Evolutionary conservation across 2,797 vertebrate genomes (phyloP), one percentile per base, ranked within the genome.

Genomic region (Lepus oiostolus): DNA sequence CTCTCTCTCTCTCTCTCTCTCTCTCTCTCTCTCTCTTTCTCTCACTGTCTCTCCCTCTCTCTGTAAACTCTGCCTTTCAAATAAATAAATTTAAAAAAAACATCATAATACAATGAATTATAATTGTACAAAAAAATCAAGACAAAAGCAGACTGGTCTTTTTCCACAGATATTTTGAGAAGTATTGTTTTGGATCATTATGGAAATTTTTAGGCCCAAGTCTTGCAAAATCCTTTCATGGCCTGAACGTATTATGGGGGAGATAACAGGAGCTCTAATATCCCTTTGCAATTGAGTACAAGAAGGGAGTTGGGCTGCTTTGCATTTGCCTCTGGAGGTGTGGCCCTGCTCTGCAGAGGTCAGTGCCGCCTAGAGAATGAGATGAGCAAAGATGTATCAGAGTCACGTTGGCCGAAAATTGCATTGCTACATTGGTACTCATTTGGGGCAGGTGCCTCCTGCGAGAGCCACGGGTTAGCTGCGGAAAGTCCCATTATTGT

Each of bases 401-500:
- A 87, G 50, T 83, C 91, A 38, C 52, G 54, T 90, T 96, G 93
- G 96, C 96, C 96, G 93, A 96, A 96, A 97, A 96, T 84, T 97
- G 95, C 88, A 83, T 6, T 88, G 95, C 88, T 90, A 76, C 87
- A 85, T 94, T 87, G 88, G 38, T 90, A 93, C 79, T 97, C 91
- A 95, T 94, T 97, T 96, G 88, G 35, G 97, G 93, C 50, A 76
- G 70, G 72, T 60, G 96, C 94, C 83, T 87, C 67, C 83, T 77
- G 86, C 95, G 90, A 89, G 67, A 79, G 97, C 84, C 88, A 93
- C 13, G 77, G 96, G 97, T 97, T 97, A 98, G 98, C 96, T 97
- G 95, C 89, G 95, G 95, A 97, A 97, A 97, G 97, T 94, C 97
- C 83, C 96, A 93, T 96, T 96, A 91, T 88, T 93, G 87, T 95